Evolutionary conservation across 2,113 vertebrate species (phyloP), one percentile per base, ranked within the genome.

Genomic region (Apteryx owenii): DNA sequence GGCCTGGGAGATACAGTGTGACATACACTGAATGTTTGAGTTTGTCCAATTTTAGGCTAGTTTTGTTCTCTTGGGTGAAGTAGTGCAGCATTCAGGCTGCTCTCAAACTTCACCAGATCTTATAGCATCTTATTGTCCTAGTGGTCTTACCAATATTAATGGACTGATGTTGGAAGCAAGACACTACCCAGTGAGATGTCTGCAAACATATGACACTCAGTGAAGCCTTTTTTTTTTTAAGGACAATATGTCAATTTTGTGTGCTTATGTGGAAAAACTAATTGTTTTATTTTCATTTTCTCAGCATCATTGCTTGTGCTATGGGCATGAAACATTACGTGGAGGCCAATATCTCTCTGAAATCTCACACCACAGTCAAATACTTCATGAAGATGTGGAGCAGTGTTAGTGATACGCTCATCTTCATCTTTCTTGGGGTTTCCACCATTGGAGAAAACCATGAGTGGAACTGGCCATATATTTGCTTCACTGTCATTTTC

Each of bases 381-480:
- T 99, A 99, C 93, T 99, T 99, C 96, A 98, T 99, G 98, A 99
- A 99, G 98, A 99, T 99, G 98, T 99, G 98, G 98, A 99, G 98
- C 97, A 99, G 98, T 1, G 98, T 98, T 28, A 99, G 98, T 1
- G 98, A 99, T 60, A 99, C 98, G 53, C 97, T 99, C 71, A 99
- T 99, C 95, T 99, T 99, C 96, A 98, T 99, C 97, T 99, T 99
- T 95, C 98, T 99, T 12, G 98, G 98, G 1, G 98, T 99, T 81
- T 99, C 98, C 94, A 98, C 98, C 60, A 98, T 98, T 42, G 98
- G 98, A 84, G 98, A 98, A 18, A 98, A 98, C 50, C 98, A 99
- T 2, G 98, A 98, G 94, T 99, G 98, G 98, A 98, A 98, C 79
- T 98, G 98, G 98, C 95, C 98, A 2, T 99, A 98, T 23, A 98